Conservation (phyloP, 2,113 vertebrate species). For the Chaetodon auriga region DNA sequence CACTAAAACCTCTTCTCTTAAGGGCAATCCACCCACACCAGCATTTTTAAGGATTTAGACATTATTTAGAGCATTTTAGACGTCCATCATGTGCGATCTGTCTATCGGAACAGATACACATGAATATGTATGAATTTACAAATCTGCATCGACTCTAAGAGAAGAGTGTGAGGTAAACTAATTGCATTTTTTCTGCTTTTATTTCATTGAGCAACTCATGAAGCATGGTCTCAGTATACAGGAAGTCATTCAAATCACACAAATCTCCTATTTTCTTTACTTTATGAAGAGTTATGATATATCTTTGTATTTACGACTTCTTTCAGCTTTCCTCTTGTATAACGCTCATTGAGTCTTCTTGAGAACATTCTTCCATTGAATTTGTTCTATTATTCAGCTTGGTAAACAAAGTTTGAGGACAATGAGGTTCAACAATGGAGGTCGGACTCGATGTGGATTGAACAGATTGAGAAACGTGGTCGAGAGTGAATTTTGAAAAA, state of each 20-base stretch:
- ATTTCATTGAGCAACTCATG: neutral
- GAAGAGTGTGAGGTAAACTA: neutral
- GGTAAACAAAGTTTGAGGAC: neutral
- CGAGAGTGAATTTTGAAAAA: too few relatives aligned
- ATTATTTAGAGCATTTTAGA: neutral
- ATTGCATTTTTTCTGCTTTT: neutral
- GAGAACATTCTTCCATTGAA: neutral
- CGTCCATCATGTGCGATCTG: neutral
- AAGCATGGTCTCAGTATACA: neutral
- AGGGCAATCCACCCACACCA: neutral
- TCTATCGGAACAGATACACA: neutral
- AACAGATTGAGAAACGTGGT: neutral
- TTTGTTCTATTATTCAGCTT: neutral
- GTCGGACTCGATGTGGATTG: neutral
- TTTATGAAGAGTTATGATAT: too few relatives aligned
- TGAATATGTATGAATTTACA: neutral
- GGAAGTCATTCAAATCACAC: neutral
- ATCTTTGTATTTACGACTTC: too few relatives aligned
- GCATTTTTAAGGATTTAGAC: neutral
- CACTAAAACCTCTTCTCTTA: neutral
- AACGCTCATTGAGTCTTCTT: too few relatives aligned
- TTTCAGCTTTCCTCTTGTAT: too few relatives aligned
- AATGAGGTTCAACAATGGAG: neutral
- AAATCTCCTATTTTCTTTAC: neutral
- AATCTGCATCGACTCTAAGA: neutral